Evolutionary conservation across 2,888 invertebrate genomes (phyloP), one percentile per base, ranked within the genome.

Genomic region (Campoplex capitator): DNA sequence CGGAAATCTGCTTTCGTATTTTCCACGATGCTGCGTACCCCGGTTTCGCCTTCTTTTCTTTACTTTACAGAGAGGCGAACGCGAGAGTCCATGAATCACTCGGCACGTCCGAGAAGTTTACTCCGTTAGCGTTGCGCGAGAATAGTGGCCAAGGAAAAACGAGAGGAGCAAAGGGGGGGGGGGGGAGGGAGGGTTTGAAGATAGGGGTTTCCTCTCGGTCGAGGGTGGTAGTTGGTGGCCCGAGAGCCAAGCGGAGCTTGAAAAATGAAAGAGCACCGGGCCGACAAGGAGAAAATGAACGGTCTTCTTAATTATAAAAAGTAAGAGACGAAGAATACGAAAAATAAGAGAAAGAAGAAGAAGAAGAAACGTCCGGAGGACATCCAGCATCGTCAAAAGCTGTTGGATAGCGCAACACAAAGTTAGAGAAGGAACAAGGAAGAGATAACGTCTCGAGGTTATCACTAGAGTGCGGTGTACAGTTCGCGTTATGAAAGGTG

Each of bases 301-400:
- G 88, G 88, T 88, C 86, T 86, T 84, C 86, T 88, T 88, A 88
- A 88, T 88, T 88, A 86, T 86, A 86, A 86, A 86, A 83, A 86
- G 83, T 77, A 77, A 38, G 73, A 67, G 48, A 74, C 80, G 83
- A 76, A 76, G 67, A 78, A 76, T 51, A 70, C 7, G 42, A 42
- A 38, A 38, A 38, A 38, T 0, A 38, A 38, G 6, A 38, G 6
- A 38, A 38, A 38, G 38, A 38, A 32, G 85, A 45, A 38, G 70
- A 81, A 45, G 75, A 77, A 56, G 56, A 62, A 38, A 65, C 56
- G 54, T 76, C 76, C 83, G 86, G 83, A 77, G 48, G 77, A 84
- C 86, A 84, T 68, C 54, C 70, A 83, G 65, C 70, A 77, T 86
- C 83, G 83, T 84, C 83, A 77, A 77, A 84, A 86, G 80, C 86